A percentile compares a stretch with the other conserved stretches of the same genome.
Conservation (phyloP, 30 jellyfish, hydroid and myxozoan species). For the Mastigias papua region DNA sequence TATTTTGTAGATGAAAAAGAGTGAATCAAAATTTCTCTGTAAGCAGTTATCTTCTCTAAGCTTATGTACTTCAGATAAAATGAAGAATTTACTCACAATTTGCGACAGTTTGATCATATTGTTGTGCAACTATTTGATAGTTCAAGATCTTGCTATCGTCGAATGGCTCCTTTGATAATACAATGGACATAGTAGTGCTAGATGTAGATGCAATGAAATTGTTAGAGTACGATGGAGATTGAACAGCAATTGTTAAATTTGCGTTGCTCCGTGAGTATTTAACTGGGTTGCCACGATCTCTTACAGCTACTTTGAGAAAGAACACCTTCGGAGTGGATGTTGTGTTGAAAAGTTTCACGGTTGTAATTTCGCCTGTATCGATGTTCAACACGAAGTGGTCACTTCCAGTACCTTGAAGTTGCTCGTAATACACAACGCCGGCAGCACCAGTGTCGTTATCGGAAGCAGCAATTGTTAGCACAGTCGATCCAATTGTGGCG, state of each 20-base stretch:
- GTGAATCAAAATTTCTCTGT: no score
- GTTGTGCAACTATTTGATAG: constrained; percentile 81
- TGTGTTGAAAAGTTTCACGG: constrained; percentile 34
- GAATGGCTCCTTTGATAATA: constrained; percentile 69
- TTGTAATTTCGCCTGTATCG: constrained; percentile 65
- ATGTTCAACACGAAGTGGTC: constrained; percentile 65
- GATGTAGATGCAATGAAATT: constrained; percentile 55
- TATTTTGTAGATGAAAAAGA: no score
- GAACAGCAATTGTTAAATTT: constrained; percentile 55
- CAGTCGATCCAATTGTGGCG: constrained; percentile 56
- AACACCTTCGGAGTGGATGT: constrained; percentile 43
- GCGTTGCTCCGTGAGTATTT: constrained; percentile 36
- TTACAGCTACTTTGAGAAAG: constrained; percentile 34
- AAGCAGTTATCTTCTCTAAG: no score
- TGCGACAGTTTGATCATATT: constrained; percentile 40
- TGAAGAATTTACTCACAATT: constrained; percentile 55
- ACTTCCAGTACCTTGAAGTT: constrained; percentile 58
- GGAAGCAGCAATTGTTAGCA: constrained; percentile 41
- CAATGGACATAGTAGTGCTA: constrained; percentile 69
- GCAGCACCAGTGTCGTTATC: constrained; percentile 83
- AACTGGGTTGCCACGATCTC: constrained; percentile 79
- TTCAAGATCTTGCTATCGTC: constrained; percentile 62
- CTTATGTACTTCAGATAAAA: no score
- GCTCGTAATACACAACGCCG: constrained; percentile 62
- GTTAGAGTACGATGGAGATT: constrained; percentile 15